These are phyloP conservation scores for Gambusia affinis DNA, from an alignment of 2,113 vertebrate species.

Conservation along the genomic window DNA sequence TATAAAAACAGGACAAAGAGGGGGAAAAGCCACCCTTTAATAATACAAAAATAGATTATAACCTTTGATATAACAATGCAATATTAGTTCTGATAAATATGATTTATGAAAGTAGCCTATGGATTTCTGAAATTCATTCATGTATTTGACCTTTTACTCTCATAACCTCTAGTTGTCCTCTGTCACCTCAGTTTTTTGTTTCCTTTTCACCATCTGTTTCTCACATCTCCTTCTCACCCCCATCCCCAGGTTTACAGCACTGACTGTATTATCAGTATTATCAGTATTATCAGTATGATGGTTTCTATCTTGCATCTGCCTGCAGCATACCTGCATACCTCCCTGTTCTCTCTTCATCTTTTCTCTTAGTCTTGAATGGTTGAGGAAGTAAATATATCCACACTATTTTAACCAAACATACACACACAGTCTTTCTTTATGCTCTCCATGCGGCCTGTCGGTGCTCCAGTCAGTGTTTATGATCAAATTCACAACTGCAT, in stretches of 20 bases:
- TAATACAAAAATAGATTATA: too few species aligned
- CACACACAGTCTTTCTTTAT: too few species aligned
- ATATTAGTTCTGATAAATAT: too few species aligned
- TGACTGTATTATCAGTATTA: too few species aligned
- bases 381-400: neutral
- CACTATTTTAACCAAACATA: neutral
- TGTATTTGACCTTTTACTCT: neutral
- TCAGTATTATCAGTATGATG: too few species aligned
- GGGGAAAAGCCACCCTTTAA: too few species aligned
- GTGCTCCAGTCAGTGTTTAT: too few species aligned
- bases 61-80: too few species aligned
- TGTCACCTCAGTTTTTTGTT: neutral
- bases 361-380: neutral
- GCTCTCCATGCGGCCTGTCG: too few species aligned
- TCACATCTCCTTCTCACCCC: neutral
- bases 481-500: too few species aligned
- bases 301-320: neutral
- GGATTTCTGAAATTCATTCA: neutral
- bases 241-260: too few species aligned
- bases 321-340: neutral
- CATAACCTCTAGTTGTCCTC: neutral
- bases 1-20: too few species aligned
- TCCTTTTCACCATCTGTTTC: neutral
- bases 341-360: neutral
- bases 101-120: neutral